Conservation (phyloP, 1,140 invertebrate species). For the Ostrea edulis region DNA sequence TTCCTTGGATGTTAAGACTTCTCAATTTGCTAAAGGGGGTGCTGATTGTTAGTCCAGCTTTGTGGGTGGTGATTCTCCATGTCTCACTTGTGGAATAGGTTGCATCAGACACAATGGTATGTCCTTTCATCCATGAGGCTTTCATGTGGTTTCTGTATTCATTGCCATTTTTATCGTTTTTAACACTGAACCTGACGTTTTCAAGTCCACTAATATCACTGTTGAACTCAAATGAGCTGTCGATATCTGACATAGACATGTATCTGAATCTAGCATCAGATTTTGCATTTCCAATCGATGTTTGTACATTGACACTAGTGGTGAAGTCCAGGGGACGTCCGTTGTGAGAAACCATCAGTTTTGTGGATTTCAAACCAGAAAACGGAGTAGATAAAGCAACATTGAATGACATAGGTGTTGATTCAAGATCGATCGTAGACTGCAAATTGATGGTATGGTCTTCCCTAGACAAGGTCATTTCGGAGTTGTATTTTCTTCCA, state of each 20-base stretch:
- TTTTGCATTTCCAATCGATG: slow-evolving; percentile 52
- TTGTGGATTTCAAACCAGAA: slow-evolving; percentile 40
- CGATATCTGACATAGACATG: slow-evolving; percentile 45
- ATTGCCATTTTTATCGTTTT: slow-evolving; percentile 47
- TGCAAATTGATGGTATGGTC: neutral
- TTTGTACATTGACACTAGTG: slow-evolving; percentile 46
- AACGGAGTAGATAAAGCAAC: slow-evolving; percentile 40
- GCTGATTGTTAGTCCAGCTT: slow-evolving; percentile 42
- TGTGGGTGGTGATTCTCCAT: slow-evolving; percentile 48
- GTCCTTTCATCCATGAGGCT: slow-evolving; percentile 51
- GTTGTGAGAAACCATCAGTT: slow-evolving; percentile 13
- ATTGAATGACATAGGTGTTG: slow-evolving; percentile 26
- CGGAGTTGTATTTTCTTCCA: slow-evolving; percentile 29
- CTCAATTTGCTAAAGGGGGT: slow-evolving; percentile 59
- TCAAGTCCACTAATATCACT: slow-evolving; percentile 51
- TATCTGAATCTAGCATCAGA: slow-evolving; percentile 46
- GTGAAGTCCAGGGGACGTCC: slow-evolving; percentile 38
- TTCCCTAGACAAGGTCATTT: neutral
- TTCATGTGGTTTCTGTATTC: slow-evolving; percentile 53
- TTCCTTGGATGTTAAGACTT: slow-evolving; percentile 38
- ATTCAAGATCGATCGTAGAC: slow-evolving; percentile 40
- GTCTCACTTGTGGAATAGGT: slow-evolving; percentile 43
- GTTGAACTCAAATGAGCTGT: slow-evolving; percentile 45
- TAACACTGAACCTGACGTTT: slow-evolving; percentile 47
- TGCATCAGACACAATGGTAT: slow-evolving; percentile 53